A percentile compares a stretch with the other conserved stretches of the same genome.
Conservation (phyloP, 2,113 vertebrate species). For the Marmota flaviventris region DNA sequence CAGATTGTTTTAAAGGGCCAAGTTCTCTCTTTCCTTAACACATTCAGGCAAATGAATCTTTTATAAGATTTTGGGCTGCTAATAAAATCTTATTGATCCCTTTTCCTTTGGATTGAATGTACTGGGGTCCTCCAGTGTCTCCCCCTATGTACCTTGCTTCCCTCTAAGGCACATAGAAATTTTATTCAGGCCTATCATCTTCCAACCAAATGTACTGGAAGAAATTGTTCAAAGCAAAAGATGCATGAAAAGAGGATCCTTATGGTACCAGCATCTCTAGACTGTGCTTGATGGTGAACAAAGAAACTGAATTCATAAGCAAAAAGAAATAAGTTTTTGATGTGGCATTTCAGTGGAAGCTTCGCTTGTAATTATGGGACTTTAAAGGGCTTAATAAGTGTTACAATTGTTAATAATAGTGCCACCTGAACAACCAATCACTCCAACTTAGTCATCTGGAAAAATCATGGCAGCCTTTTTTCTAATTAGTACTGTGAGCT, state of each 20-base stretch:
- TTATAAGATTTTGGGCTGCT: background rate
- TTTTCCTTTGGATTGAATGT: constrained; percentile 21
- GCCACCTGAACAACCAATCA: constrained; percentile 56
- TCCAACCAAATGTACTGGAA: constrained; percentile 43
- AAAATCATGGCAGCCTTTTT: constrained; percentile 56
- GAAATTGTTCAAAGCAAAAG: constrained; percentile 59
- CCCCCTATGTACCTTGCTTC: background rate
- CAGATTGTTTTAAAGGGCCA: background rate
- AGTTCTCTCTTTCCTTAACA: background rate
- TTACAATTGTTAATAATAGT: constrained; percentile 59
- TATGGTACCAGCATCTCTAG: background rate
- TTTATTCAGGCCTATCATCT: background rate
- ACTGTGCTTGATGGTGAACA: constrained; percentile 54
- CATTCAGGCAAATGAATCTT: constrained; percentile 22
- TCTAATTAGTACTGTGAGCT: constrained; percentile 67
- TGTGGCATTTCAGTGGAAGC: constrained; percentile 25
- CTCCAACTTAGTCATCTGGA: constrained; percentile 55
- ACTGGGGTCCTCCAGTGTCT: background rate
- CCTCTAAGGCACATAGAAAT: background rate
- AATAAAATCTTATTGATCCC: background rate
- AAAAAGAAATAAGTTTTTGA: constrained; percentile 30
- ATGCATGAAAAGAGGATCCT: constrained; percentile 39
- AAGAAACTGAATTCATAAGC: constrained; percentile 40
- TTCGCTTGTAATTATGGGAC: constrained; percentile 61
- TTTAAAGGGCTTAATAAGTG: constrained; percentile 68